These are phyloP conservation scores for Mimachlamys varia DNA, from an alignment of 2,888 invertebrate genomes.

Conservation along the genomic window DNA sequence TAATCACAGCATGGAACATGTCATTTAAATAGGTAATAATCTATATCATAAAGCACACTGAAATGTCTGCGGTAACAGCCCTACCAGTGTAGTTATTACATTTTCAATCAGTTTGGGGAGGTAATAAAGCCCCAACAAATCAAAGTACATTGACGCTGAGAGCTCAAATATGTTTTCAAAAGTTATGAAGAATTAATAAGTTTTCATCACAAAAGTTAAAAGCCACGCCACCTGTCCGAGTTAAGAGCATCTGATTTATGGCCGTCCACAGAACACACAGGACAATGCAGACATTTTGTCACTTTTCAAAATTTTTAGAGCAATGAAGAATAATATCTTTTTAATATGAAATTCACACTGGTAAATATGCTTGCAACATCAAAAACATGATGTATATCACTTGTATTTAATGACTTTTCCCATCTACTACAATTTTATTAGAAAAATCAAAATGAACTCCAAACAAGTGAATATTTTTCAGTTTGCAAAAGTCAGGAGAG, in stretches of 20 bases:
- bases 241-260: neutral
- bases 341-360: constrained; percentile 21
- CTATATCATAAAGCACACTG: neutral
- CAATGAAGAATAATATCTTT: constrained; percentile 25
- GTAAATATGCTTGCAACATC: neutral
- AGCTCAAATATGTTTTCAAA: constrained; percentile 14
- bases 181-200: constrained; percentile 20
- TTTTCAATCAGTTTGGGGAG: neutral
- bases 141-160: neutral
- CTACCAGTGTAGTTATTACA: neutral
- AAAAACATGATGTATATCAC: constrained; percentile 16
- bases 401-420: neutral
- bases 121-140: constrained; percentile 16
- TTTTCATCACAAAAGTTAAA: neutral
- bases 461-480: neutral
- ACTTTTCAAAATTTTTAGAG: constrained; percentile 29
- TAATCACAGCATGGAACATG: neutral
- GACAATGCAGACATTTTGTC: neutral
- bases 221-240: constrained; percentile 11
- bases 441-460: neutral
- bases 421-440: neutral
- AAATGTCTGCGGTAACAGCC: neutral
- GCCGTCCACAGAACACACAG: neutral
- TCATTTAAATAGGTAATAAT: neutral
- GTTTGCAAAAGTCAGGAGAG: neutral